Evolutionary conservation across 2,888 invertebrate species (phyloP), one percentile per base, ranked within the genome.

Genomic region (Zele albiditarsus): DNA sequence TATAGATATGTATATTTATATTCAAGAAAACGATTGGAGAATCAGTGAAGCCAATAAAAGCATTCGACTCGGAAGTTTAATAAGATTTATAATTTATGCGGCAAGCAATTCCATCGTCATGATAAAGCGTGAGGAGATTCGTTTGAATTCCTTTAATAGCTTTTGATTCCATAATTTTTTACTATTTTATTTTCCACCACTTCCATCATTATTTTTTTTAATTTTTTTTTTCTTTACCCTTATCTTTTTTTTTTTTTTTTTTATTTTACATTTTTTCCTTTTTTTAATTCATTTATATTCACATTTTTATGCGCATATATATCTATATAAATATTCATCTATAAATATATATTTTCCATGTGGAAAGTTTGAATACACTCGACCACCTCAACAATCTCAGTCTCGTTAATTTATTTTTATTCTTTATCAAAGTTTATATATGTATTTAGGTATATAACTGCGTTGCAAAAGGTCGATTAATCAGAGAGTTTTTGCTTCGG

Each of bases 41-140:
- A 57, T 69, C 69, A 58, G 20, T 38, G 69, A 25, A 38, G 42
- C 58, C 20, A 31, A 38, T 69, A 38, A 58, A 69, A 69, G 58
- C 69, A 69, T 71, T 71, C 38, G 71, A 62, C 38, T 60, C 62
- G n/a, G 27, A 71, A 71, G 38, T 71, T 71, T 71, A 71, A 71
- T 71, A 71, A 71, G 71, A 71, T 71, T 71, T 71, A 71, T 71
- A 71, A 71, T 71, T 71, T 71, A 71, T 71, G 71, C 71, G 60
- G 71, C 25, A 60, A 53, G 28, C 62, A 71, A 46, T 62, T 46
- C 42, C 42, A 60, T 27, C 38, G 58, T 23, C 23, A 25, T 57
- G 58, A 31, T 62, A 60, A 38, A 46, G 27, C 3, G 38, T 42
- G 20, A n/a, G 20, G 27, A 62, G 70, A 31, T 31, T 28, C 42